Conservation (phyloP, 2,113 vertebrate genomes). For the Dunckerocampus dactyliophorus region DNA sequence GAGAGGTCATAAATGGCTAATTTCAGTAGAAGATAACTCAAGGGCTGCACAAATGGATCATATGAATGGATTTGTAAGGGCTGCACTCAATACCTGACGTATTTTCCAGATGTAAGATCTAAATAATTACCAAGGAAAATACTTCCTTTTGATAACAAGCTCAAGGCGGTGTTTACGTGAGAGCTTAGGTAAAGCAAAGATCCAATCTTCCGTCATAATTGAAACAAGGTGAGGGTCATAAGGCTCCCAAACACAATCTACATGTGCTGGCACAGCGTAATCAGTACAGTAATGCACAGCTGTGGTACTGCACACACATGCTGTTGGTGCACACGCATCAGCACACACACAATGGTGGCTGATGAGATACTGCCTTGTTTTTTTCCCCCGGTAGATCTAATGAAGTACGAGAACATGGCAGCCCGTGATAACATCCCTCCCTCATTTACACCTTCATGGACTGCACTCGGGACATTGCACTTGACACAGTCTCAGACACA, state of each 20-base stretch:
- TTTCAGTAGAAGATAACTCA: background rate
- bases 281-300: background rate
- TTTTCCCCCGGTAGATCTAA: conserved; percentile 21
- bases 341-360: conserved; percentile 13
- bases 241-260: conserved; percentile 22
- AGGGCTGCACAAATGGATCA: too few species aligned
- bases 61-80: too few species aligned
- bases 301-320: conserved; percentile 24
- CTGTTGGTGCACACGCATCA: conserved; percentile 10
- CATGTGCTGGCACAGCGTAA: background rate
- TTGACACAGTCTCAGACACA: conserved; percentile 5
- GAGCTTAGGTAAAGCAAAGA: conserved; percentile 46
- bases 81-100: too few species aligned
- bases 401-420: conserved; percentile 46
- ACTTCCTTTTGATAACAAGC: too few species aligned
- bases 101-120: background rate
- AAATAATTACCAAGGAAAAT: too few species aligned
- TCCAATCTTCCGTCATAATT: conserved; percentile 38
- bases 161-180: conserved; percentile 7
- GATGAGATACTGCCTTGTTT: conserved; percentile 12
- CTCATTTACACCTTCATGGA: conserved; percentile 36
- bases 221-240: conserved; percentile 53
- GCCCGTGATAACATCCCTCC: conserved; percentile 45
- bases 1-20: background rate
- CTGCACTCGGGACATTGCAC: conserved; percentile 6